phyloP scores from a whole-genome alignment of 2,888 invertebrate species.

The Salpingus planirostris region DNA sequence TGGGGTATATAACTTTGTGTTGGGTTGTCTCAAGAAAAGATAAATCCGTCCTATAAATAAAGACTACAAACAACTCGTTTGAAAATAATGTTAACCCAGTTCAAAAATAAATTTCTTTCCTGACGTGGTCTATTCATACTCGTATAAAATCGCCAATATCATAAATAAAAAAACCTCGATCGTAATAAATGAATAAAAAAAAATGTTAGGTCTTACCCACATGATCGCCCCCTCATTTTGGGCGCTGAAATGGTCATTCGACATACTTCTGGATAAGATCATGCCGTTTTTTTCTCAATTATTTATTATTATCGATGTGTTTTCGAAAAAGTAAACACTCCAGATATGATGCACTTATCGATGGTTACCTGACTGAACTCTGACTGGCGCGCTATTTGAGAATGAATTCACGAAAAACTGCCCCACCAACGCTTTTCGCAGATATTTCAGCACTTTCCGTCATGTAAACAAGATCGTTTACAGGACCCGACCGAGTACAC shows the following conservation, averaged over 20 bases:
- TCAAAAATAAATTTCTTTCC: slow-evolving; percentile 6
- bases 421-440: slow-evolving; percentile 19
- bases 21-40: too few species aligned
- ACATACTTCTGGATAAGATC: slow-evolving; percentile 33
- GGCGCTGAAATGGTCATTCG: slow-evolving; percentile 27
- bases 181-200: too few species aligned
- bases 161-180: too few species aligned
- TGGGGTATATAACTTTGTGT: too few species aligned
- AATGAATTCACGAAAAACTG: slow-evolving; percentile 22
- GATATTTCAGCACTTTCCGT: slow-evolving; percentile 12
- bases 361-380: slow-evolving; percentile 26
- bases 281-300: too few species aligned
- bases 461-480: slow-evolving; percentile 12
- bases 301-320: too few species aligned
- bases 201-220: slow-evolving; percentile 44
- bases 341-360: too few species aligned
- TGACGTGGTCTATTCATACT: too few species aligned
- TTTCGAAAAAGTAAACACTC: slow-evolving; percentile 19
- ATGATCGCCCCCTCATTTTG: slow-evolving; percentile 31
- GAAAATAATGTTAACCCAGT: too few species aligned
- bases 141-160: too few species aligned
- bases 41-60: neutral
- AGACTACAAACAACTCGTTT: too few species aligned
- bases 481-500: slow-evolving; percentile 1
- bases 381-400: slow-evolving; percentile 22